Conservation (phyloP, 1,140 invertebrate species). For the Drosophila burlai region DNA sequence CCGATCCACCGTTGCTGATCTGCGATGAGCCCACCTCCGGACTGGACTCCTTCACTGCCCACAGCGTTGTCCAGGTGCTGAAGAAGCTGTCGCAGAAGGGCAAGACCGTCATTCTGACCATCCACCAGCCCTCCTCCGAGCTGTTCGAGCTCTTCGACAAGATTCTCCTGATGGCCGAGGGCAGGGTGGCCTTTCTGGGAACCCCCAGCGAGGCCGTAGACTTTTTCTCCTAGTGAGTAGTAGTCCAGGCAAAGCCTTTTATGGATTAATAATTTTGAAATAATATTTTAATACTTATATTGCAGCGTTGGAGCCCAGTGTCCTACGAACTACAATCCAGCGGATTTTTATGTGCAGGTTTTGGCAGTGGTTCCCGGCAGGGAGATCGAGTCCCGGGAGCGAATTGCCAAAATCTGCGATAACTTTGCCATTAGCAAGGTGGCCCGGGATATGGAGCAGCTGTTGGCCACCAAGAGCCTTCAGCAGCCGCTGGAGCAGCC, state of each 20-base stretch:
- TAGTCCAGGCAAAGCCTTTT: not conserved
- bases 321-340: constrained; percentile 96
- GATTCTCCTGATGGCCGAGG: constrained; percentile 96
- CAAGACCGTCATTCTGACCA: constrained; percentile 97
- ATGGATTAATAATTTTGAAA: not conserved
- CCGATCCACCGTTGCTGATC: constrained; percentile 97
- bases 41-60: constrained; percentile 93
- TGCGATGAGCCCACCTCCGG: constrained; percentile 99
- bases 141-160: constrained; percentile 97
- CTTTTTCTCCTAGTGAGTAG: constrained; percentile 94
- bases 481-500: constrained; percentile 85
- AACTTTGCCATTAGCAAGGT: constrained; percentile 88
- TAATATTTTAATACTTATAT: not conserved
- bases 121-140: constrained; percentile 98
- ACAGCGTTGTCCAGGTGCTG: constrained; percentile 94
- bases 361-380: constrained; percentile 94
- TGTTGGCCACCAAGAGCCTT: constrained; percentile 69
- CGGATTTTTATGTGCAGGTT: constrained; percentile 97
- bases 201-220: constrained; percentile 90
- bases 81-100: constrained; percentile 92
- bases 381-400: constrained; percentile 90
- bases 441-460: constrained; percentile 85
- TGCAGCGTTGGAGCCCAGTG: constrained; percentile 90
- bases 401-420: constrained; percentile 92
- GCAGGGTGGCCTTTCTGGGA: constrained; percentile 95